Percentiles rank a stretch among this genome's conserved stretches.
These are phyloP conservation scores for Luehdorfia chinensis DNA, from an alignment of 1,140 invertebrate genomes.

Conservation along the genomic window DNA sequence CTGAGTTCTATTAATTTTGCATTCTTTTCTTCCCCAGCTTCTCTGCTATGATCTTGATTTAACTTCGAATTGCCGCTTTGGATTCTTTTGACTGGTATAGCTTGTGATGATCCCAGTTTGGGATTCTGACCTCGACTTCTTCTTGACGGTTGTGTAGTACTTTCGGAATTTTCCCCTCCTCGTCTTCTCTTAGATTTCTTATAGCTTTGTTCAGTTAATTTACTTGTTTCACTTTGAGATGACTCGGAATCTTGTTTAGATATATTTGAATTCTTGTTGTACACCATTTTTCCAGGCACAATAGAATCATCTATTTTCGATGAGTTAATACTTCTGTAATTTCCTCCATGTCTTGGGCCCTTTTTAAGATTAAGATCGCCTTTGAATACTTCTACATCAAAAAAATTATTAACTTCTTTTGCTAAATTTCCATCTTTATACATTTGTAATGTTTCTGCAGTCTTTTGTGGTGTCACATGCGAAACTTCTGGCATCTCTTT, in stretches of 20 bases:
- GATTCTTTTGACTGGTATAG: constrained; percentile 20
- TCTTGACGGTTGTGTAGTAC: constrained; percentile 25
- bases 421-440: constrained; percentile 67
- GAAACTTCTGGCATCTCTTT: constrained; percentile 53
- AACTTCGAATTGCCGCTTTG: constrained; percentile 48
- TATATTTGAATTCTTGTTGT: constrained; percentile 32
- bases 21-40: constrained; percentile 29
- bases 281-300: constrained; percentile 23
- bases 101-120: constrained; percentile 30
- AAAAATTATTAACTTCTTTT: constrained; percentile 63
- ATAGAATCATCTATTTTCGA: constrained; percentile 17
- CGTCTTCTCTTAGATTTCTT: constrained; percentile 21
- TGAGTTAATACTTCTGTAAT: constrained; percentile 52
- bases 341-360: constrained; percentile 66
- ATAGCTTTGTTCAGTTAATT: constrained; percentile 31
- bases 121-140: constrained; percentile 27
- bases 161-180: constrained; percentile 16
- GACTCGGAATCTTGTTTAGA: neutral
- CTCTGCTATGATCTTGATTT: constrained; percentile 20
- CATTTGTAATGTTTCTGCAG: constrained; percentile 50
- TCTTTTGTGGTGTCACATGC: constrained; percentile 40
- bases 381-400: constrained; percentile 67
- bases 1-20: constrained; percentile 53
- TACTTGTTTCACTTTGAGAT: constrained; percentile 45
- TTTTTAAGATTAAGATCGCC: constrained; percentile 47